Percentiles rank a stretch among this genome's conserved stretches.
Conservation (phyloP, 92 coral and sea anemone species). For the Metridium senile region DNA sequence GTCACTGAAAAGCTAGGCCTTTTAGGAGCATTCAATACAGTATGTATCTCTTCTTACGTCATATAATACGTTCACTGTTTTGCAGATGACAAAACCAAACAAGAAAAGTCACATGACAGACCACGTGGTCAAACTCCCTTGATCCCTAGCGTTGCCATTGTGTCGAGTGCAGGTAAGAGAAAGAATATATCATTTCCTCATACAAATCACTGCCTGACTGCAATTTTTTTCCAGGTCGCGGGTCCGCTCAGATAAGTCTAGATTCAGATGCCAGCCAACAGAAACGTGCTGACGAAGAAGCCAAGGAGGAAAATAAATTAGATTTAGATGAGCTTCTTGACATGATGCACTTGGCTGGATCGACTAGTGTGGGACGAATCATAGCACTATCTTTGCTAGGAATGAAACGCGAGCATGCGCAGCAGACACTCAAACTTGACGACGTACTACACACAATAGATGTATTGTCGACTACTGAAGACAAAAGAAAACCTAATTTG, state of each 20-base stretch:
- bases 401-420: conserved; percentile 13
- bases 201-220: no score
- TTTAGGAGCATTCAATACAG: no score
- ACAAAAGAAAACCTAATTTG: not conserved
- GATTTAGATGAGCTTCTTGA: conserved; percentile 25
- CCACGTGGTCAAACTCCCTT: conserved; percentile 13
- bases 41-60: no score
- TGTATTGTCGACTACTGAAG: not conserved
- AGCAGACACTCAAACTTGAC: not conserved
- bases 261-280: not conserved
- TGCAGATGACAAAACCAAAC: not conserved
- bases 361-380: conserved; percentile 14
- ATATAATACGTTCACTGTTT: no score
- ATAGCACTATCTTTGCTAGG: conserved; percentile 7
- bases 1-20: no score
- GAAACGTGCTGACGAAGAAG: not conserved
- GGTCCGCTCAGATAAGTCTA: not conserved
- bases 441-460: not conserved
- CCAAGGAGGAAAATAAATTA: not conserved
- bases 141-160: conserved; percentile 10
- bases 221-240: no score
- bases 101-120: conserved; percentile 3
- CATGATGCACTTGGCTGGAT: not conserved
- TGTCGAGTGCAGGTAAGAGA: not conserved
- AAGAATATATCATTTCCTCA: no score